Conservation (phyloP, 2,113 vertebrate genomes). For the Ceyx melanurus region DNA sequence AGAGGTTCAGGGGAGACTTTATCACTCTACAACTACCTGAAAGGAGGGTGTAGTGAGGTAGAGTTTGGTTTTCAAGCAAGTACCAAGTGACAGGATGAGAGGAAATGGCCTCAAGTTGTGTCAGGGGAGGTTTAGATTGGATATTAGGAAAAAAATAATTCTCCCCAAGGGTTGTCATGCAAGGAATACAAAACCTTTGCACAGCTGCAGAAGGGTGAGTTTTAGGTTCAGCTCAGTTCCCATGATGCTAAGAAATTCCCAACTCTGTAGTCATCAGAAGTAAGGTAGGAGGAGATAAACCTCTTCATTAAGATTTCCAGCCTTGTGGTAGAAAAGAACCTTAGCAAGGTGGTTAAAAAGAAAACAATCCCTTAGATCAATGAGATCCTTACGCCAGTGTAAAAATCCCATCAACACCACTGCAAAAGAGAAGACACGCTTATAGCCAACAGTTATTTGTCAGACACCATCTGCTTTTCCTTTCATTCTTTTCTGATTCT, state of each 20-base stretch:
- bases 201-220: neutral
- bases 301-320: neutral
- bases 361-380: neutral
- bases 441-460: constrained; percentile 60
- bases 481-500: constrained; percentile 72
- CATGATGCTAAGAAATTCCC: neutral
- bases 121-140: neutral
- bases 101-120: neutral
- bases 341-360: neutral
- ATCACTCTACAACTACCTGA: neutral
- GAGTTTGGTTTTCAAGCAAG: accelerated
- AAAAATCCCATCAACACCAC: neutral
- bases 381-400: neutral
- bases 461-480: constrained; percentile 65
- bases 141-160: neutral
- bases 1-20: neutral
- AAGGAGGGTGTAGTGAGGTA: neutral
- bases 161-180: neutral
- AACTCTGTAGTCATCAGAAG: neutral
- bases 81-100: neutral
- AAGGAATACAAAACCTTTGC: neutral
- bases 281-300: neutral
- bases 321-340: neutral
- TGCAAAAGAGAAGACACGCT: neutral
- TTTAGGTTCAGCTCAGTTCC: neutral